Evolutionary conservation across 2,797 vertebrate genomes (phyloP).

Genomic region (Tangara arthus): DNA sequence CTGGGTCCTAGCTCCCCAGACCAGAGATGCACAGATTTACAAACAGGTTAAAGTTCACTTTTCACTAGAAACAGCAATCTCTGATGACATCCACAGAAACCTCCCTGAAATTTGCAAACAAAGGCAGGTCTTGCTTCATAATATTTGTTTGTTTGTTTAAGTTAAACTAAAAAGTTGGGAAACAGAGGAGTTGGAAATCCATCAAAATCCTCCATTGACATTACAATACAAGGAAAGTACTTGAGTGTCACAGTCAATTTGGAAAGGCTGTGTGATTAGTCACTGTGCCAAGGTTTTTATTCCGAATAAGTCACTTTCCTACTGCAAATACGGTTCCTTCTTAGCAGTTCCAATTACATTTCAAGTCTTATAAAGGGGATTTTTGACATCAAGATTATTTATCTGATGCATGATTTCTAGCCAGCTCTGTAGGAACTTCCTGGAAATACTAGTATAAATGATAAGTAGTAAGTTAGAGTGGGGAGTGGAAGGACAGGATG

Average conservation of each 20-base stretch:
- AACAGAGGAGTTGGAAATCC: neutral
- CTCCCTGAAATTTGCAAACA: neutral
- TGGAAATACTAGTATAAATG: neutral
- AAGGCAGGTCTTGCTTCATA: neutral
- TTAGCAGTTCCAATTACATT: neutral
- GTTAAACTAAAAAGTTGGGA: neutral
- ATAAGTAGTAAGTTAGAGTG: neutral
- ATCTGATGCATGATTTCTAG: neutral
- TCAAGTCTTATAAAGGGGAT: neutral
- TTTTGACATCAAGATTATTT: neutral
- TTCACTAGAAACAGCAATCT: neutral
- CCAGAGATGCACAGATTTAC: neutral
- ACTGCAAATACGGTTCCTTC: neutral
- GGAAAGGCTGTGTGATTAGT: neutral
- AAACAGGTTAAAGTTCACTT: neutral
- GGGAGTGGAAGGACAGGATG: fast-evolving
- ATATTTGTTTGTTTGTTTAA: slow-evolving; percentile 3
- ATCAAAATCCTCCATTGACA: neutral
- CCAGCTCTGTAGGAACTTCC: neutral
- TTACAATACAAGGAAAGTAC: neutral
- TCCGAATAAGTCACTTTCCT: neutral
- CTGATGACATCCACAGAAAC: neutral
- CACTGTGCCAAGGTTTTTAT: neutral
- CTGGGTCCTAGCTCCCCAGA: neutral
- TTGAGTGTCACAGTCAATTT: neutral